phyloP scores from a whole-genome alignment of 2,888 invertebrate genomes.

The Prenolepis imparis region DNA sequence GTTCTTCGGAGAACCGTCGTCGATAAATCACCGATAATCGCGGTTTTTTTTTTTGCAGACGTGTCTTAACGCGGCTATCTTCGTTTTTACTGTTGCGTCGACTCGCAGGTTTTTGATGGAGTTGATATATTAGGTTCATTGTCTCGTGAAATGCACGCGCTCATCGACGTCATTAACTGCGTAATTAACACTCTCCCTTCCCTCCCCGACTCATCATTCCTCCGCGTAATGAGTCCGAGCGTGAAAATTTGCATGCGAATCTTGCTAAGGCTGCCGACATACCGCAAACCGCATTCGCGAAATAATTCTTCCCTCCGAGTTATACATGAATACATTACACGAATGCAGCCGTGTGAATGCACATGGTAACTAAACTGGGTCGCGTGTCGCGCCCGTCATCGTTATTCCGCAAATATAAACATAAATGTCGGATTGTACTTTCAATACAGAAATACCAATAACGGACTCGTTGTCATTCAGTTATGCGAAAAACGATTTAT shows the following conservation, averaged over 20 bases:
- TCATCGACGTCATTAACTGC: conserved; percentile 57
- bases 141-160: conserved; percentile 58
- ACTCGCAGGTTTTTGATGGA: conserved; percentile 16
- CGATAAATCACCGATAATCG: conserved; percentile 70
- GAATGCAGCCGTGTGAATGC: conserved; percentile 30
- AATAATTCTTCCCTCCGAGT: conserved; percentile 26
- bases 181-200: conserved; percentile 62
- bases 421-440: conserved; percentile 12
- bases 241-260: conserved; percentile 66
- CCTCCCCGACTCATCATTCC: conserved; percentile 13
- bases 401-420: conserved; percentile 7
- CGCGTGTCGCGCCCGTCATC: conserved; percentile 32
- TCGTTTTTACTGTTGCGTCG: conserved; percentile 63
- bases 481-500: conserved; percentile 30
- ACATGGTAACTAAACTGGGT: conserved; percentile 39
- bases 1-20: conserved; percentile 68
- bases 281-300: conserved; percentile 33
- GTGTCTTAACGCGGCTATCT: conserved; percentile 48
- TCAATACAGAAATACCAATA: background rate
- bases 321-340: background rate
- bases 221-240: conserved; percentile 53
- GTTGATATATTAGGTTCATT: conserved; percentile 60
- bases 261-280: conserved; percentile 45
- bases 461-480: background rate
- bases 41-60: conserved; percentile 49